Conservation (phyloP, 1,140 invertebrate species). For the Macrobrachium rosenbergii region DNA sequence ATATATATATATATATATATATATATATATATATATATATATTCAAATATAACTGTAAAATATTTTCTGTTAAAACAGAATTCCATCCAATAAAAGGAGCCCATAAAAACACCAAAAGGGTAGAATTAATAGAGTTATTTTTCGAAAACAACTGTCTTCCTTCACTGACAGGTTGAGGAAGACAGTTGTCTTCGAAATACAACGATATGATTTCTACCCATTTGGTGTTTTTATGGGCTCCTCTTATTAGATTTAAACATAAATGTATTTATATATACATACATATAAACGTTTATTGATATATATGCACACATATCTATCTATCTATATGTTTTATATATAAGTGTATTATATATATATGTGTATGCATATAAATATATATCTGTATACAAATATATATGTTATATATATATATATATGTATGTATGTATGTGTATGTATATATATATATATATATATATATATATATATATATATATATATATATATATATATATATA, state of each 20-base stretch:
- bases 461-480: constrained; percentile 22
- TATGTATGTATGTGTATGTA: neutral
- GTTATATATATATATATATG: neutral
- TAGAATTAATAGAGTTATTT: too few species aligned
- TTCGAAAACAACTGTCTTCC: too few species aligned
- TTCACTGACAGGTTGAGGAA: too few species aligned
- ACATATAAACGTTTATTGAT: neutral
- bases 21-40: constrained; percentile 20
- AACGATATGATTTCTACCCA: too few species aligned
- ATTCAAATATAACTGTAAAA: too few species aligned
- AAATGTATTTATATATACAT: constrained; percentile 9
- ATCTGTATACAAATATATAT: neutral
- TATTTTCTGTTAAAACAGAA: too few species aligned
- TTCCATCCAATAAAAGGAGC: too few species aligned
- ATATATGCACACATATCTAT: neutral
- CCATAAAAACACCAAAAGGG: too few species aligned
- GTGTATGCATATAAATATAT: neutral
- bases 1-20: constrained; percentile 22
- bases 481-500: constrained; percentile 13
- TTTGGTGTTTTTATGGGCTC: too few species aligned
- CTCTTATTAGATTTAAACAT: too few species aligned
- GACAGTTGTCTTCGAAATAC: too few species aligned
- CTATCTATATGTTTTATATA: neutral
- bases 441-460: constrained; percentile 22
- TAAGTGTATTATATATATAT: constrained; percentile 4